Evolutionary conservation across 2,888 invertebrate species (phyloP).

Genomic region (Poecilobothrus nobilitatus): DNA sequence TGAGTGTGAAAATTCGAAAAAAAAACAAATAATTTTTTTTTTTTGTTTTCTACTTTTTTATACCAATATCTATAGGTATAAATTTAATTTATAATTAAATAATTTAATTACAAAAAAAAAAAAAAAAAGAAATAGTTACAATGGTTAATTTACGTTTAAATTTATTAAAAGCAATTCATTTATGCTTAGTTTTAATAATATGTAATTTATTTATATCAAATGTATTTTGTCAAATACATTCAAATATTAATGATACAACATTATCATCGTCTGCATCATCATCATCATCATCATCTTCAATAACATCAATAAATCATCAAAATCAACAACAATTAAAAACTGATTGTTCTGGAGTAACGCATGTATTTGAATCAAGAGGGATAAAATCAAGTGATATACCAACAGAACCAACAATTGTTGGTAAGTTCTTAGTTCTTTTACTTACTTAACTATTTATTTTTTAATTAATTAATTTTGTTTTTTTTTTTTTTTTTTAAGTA

Average conservation of each 20-base stretch:
- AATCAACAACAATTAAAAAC: not conserved
- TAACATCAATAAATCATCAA: too few species aligned
- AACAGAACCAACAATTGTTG: not conserved
- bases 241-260: not conserved
- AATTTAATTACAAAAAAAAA: not conserved
- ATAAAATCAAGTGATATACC: not conserved
- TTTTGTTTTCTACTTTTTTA: not conserved
- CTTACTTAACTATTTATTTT: too few species aligned
- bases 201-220: not conserved
- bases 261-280: not conserved
- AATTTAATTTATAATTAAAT: not conserved
- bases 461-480: too few species aligned
- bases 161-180: not conserved
- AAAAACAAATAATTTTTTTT: too few species aligned
- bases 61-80: not conserved
- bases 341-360: not conserved
- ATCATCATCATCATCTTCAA: not conserved
- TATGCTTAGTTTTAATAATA: not conserved
- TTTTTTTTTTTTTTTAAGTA: too few species aligned
- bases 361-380: slow-evolving; percentile 1
- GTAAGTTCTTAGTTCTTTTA: not conserved
- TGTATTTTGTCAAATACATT: not conserved
- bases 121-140: not conserved
- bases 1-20: too few species aligned
- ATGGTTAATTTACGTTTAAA: not conserved